Evolutionary conservation across 92 coral and sea anemone genomes (phyloP).

Genomic region (Phenganax subtilis): DNA sequence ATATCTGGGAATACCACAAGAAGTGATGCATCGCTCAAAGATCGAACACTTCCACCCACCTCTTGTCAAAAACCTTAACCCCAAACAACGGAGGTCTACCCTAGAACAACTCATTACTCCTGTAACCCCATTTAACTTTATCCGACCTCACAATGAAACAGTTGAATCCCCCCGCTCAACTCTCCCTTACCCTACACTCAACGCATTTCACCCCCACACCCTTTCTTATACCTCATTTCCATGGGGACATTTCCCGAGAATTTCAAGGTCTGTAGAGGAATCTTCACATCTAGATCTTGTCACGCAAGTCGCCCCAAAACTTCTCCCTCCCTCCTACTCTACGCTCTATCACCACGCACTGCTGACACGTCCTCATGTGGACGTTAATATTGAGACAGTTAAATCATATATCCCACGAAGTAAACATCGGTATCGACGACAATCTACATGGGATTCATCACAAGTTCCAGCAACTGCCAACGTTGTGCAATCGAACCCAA

Average conservation of each 20-base stretch:
- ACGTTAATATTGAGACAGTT: conserved; percentile 81
- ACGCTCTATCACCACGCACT: conserved; percentile 20
- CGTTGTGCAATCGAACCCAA: not conserved
- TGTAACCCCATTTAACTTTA: conserved; percentile 25
- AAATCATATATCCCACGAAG: conserved; percentile 62
- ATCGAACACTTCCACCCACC: not conserved
- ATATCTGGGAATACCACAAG: conserved; percentile 79
- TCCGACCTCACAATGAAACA: conserved; percentile 5
- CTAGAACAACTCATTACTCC: conserved; percentile 28
- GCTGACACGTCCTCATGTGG: conserved; percentile 68
- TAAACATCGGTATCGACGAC: conserved; percentile 16
- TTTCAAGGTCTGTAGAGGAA: conserved; percentile 6
- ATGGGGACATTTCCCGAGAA: conserved; percentile 6
- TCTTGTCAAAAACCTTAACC: not conserved
- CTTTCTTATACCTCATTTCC: conserved; percentile 34
- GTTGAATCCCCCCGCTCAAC: conserved; percentile 32
- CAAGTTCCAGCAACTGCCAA: not conserved
- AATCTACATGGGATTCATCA: not conserved
- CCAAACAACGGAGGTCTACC: conserved; percentile 14
- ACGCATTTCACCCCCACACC: conserved; percentile 30
- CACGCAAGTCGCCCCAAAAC: not conserved
- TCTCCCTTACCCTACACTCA: conserved; percentile 30
- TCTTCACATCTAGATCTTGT: not conserved
- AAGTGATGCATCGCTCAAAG: conserved; percentile 58
- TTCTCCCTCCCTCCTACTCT: conserved; percentile 44